Base-by-base conservation (phyloP, 2,888 invertebrate species). In the Parnassius orleans region DNA sequence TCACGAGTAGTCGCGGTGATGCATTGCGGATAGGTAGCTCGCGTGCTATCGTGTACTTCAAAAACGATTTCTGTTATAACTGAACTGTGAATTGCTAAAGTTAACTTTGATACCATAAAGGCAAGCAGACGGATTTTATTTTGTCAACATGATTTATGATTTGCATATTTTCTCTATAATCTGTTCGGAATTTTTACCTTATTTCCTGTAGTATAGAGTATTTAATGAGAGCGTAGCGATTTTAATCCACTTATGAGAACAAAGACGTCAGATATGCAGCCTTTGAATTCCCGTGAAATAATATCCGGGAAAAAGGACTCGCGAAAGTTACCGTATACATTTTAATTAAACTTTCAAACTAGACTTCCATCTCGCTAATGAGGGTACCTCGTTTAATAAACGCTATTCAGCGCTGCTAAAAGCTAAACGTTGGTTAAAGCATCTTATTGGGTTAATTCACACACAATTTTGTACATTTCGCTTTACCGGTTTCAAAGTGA, bases 11-110 rank as follows among this genome's bases (percentile, higher is more conserved):
- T 74, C 74, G 77, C 73, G 74, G 70, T 87, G 85, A 85, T 87
- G 86, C 86, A 86, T 81, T 86, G 87, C 86, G 77, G 84, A 72
- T 75, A 71, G 69, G 66, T 70, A 76, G 74, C 72, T 85, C 67
- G 82, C 84, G 79, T 84, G 81, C 67, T 66, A 69, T 71, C 72
- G 69, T 11, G 52, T 60, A 72, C 69, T 77, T 75, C 70, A 71
- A 71, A 68, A 66, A 70, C 68, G 66, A 54, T 63, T 58, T 55
- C 54, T 50, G 59, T 54, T 33, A 14, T 53, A 60, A 59, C 60
- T 61, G 55, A 33, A 55, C 15, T 58, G 33, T 10, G 50, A 50
- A 60, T 60, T 41, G 10, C 51, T 61, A 19, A 19, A 24, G 41
- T 43, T 43, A 41, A 42, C 42, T 50, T 50, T 11, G n/a, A 50